A percentile compares a stretch with the other conserved stretches of the same genome.
phyloP scores from a whole-genome alignment of 2,797 vertebrate genomes.

The Poeciliopsis paucimaculata region DNA sequence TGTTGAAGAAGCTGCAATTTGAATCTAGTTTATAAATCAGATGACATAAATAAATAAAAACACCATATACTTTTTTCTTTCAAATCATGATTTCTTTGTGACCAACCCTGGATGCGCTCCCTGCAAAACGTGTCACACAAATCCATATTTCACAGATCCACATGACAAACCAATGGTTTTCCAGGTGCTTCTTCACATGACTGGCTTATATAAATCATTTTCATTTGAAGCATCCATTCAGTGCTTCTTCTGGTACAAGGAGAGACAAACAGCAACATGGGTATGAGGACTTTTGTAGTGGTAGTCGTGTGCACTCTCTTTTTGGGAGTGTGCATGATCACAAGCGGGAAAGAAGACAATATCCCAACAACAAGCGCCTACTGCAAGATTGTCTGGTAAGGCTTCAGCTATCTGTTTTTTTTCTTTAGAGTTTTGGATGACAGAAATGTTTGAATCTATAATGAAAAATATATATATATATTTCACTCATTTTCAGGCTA shows the following conservation, averaged over 20 bases:
- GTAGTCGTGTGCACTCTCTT: neutral
- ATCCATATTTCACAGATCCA: slow-evolving; percentile 54
- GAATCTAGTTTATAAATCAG: neutral
- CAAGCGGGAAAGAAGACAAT: neutral
- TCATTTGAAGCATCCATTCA: neutral
- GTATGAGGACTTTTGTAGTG: slow-evolving; percentile 32
- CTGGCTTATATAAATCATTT: slow-evolving; percentile 28
- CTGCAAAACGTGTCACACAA: slow-evolving; percentile 38
- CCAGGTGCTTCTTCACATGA: neutral
- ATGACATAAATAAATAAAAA: neutral
- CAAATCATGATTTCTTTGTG: neutral
- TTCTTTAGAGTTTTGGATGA: neutral
- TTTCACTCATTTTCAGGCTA: neutral
- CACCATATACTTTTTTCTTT: neutral
- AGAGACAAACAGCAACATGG: slow-evolving; percentile 40
- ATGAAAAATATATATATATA: no score
- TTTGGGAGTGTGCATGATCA: neutral
- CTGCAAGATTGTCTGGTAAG: slow-evolving; percentile 6
- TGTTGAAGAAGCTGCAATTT: neutral
- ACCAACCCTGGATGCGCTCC: neutral
- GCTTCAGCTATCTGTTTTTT: neutral
- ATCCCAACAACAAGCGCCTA: slow-evolving; percentile 24
- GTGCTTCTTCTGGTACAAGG: slow-evolving; percentile 8
- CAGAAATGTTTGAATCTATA: neutral
- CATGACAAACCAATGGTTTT: slow-evolving; percentile 46